Evolutionary conservation across 1,140 invertebrate genomes (phyloP), one percentile per base, ranked within the genome.

Genomic region (Oryzaephilus surinamensis): DNA sequence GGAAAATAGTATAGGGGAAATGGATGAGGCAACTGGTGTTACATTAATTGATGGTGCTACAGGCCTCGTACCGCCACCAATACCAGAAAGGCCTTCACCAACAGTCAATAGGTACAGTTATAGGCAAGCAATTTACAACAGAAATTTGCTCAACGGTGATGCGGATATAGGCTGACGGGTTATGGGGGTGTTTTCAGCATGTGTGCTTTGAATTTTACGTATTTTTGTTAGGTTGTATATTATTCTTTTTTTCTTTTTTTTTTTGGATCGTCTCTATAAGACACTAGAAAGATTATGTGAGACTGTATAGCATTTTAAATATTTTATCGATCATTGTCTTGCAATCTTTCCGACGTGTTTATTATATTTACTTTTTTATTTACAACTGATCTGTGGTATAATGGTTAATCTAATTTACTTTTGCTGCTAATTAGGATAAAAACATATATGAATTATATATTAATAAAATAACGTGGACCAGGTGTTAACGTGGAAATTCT

Each of bases 41-140:
- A 43, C 63, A 14, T 45, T 65, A 37, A 60, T 68, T 30, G 57
- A 62, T 8, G 61, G 40, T 4, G 34, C 29, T 19, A 42, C 19
- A 23, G 58, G 55, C 32, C 39, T 66, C 36, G 54, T 67, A 43
- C 61, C 65, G 47, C 66, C 65, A 31, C 66, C 64, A 6, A 62
- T 67, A 44, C 68, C 68, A 6, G 67, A 70, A 44, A 55, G 69
- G 56, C 54, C 65, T 11, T 59, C 58, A 16, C 60, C 59, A 16
- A 41, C 54, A 14, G 72, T 77, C 59, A 84, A 84, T 78, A 83
- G 82, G 80, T 86, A 85, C 67, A 84, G 81, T 81, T 84, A 85
- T 67, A 71, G 76, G 58, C 71, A 75, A 59, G 74, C 74, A 58
- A 77, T 77, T 62, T 78, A 78, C 65, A 74, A 70, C 60, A 69